Base-by-base conservation (phyloP, 2,113 vertebrate species). In the Lipotes vexillifer region DNA sequence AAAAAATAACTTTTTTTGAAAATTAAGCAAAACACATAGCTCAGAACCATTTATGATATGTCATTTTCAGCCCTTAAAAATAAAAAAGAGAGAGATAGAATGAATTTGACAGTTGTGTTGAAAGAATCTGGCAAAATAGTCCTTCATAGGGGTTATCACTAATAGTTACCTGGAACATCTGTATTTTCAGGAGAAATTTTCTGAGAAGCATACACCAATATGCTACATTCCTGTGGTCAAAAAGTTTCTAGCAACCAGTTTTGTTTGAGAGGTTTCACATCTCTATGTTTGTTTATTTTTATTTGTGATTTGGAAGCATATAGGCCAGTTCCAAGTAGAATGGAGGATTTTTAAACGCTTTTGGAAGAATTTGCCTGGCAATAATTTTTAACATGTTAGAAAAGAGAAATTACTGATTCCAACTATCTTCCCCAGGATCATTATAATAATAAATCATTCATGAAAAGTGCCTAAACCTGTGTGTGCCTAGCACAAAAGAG, bases 81-180 rank as follows among this genome's bases (percentile, higher is more conserved):
- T 77, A 49, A 97, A 41, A 97, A 41, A 71, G 68, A 59, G 65
- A 27, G 4, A 78, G 23, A 82, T 36, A 94, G 15, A 97, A 93
- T 74, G 2, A 96, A 89, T 82, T 93, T 57, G 0, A 49, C 81
- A 74, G 0, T 2, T 71, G 65, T 63, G 57, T 38, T 83, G 46
- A 92, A 71, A 90, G 2, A 97, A 92, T 57, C 83, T 94, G 93
- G 49, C 82, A 97, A 94, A 41, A 93, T 52, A 93, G 18, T 88
- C 55, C 29, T 66, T 91, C 57, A 82, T 61, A 69, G 12, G 21
- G 15, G 77, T 95, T 94, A 93, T 84, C 85, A 68, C 38, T 68
- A 93, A 17, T 8, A 61, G 71, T 66, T 83, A 49, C 65, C 83
- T 71, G 27, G 11, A 86, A 65, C 20, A 68, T 86, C 74, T 91